Evolutionary conservation across 1,140 invertebrate genomes (phyloP).

Genomic region (Aphidius ervi): DNA sequence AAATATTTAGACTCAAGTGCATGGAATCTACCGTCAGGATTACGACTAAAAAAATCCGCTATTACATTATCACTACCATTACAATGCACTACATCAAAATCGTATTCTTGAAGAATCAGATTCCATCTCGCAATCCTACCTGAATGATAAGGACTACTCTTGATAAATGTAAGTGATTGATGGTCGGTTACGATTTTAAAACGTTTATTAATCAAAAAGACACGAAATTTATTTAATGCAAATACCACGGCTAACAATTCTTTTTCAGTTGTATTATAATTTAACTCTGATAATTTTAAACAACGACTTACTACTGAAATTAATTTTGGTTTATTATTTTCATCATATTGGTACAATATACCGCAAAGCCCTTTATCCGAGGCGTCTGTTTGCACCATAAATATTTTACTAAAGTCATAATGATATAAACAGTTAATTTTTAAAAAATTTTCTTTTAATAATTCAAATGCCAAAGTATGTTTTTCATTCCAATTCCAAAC

Average conservation of each 20-base stretch:
- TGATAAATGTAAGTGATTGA: slow-evolving; percentile 16
- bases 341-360: neutral
- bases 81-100: slow-evolving; percentile 15
- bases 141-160: slow-evolving; percentile 10
- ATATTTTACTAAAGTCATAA: neutral
- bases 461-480: neutral
- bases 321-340: neutral
- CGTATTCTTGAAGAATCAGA: slow-evolving; percentile 16
- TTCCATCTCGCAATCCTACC: slow-evolving; percentile 12
- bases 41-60: slow-evolving; percentile 22
- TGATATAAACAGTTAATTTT: slow-evolving; percentile 1
- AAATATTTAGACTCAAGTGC: too few relatives aligned
- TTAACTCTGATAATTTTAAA: slow-evolving; percentile 8
- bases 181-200: slow-evolving; percentile 20
- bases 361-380: slow-evolving; percentile 1
- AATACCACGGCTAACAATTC: slow-evolving; percentile 21
- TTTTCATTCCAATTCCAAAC: slow-evolving; percentile 3
- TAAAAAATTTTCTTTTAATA: slow-evolving; percentile 8
- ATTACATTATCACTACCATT: slow-evolving; percentile 18
- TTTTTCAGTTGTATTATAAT: slow-evolving; percentile 22
- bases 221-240: slow-evolving; percentile 16
- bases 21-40: slow-evolving; percentile 10
- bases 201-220: slow-evolving; percentile 11
- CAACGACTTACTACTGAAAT: slow-evolving; percentile 5
- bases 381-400: slow-evolving; percentile 5